These are phyloP conservation scores for Equus przewalskii DNA, from an alignment of 2,113 vertebrate genomes.

Conservation along the genomic window DNA sequence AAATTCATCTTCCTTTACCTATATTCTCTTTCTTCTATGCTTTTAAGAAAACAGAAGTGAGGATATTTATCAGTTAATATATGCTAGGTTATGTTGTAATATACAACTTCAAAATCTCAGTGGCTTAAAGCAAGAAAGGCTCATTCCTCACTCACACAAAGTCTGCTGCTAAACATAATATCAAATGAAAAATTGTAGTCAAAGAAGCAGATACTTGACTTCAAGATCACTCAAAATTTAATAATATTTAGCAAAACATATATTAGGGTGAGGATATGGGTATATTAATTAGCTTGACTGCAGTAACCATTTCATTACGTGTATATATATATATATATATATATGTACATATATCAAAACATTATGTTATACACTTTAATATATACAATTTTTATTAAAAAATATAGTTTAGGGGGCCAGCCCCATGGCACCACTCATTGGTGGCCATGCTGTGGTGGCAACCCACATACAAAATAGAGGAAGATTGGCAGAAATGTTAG, in stretches of 20 bases:
- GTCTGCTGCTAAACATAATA: neutral
- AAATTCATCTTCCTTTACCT: neutral
- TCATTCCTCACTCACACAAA: neutral
- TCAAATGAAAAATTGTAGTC: neutral
- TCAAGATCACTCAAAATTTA: neutral
- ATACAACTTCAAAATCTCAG: neutral
- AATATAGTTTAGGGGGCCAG: too few species aligned
- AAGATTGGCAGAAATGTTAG: too few species aligned
- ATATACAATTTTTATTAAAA: neutral
- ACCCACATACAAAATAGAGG: too few species aligned
- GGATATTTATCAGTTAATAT: neutral
- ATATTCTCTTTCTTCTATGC: neutral
- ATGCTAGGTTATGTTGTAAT: neutral
- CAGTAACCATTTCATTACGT: neutral
- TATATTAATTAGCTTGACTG: neutral
- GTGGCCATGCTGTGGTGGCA: too few species aligned
- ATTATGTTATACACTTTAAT: neutral
- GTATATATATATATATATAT: neutral
- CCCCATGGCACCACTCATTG: too few species aligned
- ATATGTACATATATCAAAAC: neutral
- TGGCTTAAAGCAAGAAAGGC: conserved; percentile 19
- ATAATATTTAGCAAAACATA: neutral
- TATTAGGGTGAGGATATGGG: neutral
- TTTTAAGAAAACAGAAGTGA: conserved; percentile 42
- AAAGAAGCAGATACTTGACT: neutral